Evolutionary conservation across 1,140 invertebrate species (phyloP).

Genomic region (Musca domestica): DNA sequence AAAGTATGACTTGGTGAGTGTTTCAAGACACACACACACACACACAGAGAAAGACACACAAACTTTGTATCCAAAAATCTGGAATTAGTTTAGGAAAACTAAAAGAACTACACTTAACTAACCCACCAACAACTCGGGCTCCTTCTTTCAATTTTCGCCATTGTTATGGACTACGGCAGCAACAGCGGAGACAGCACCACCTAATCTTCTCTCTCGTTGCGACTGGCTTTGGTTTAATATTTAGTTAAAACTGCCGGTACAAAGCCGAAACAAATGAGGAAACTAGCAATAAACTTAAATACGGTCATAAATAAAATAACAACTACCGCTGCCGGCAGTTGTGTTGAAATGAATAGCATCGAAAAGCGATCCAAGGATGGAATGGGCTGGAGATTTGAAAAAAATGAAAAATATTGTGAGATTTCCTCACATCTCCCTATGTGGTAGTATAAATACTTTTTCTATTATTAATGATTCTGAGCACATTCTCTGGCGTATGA

Average conservation of each 20-base stretch:
- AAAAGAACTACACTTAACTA: too few species aligned
- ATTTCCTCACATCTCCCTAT: slow-evolving; percentile 1
- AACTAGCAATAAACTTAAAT: slow-evolving; percentile 17
- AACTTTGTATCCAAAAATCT: too few species aligned
- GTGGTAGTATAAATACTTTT: too few species aligned
- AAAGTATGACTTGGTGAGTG: too few species aligned
- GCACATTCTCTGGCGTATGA: too few species aligned
- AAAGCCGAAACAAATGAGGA: background rate
- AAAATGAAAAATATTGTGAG: background rate
- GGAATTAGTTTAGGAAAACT: too few species aligned
- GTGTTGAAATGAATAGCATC: background rate
- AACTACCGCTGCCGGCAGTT: background rate
- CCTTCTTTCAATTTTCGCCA: too few species aligned
- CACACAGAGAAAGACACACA: too few species aligned
- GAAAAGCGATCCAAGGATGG: background rate
- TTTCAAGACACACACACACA: too few species aligned
- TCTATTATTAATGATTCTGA: too few species aligned
- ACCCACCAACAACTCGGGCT: too few species aligned
- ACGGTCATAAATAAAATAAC: slow-evolving; percentile 4
- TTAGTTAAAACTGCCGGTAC: background rate
- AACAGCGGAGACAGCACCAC: background rate
- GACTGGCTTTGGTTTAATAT: background rate
- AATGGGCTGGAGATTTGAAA: background rate
- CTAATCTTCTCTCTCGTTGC: too few species aligned
- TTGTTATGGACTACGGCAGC: background rate